These are phyloP conservation scores for Sebastes matsubarae DNA, from an alignment of 2,797 vertebrate genomes.

Conservation along the genomic window DNA sequence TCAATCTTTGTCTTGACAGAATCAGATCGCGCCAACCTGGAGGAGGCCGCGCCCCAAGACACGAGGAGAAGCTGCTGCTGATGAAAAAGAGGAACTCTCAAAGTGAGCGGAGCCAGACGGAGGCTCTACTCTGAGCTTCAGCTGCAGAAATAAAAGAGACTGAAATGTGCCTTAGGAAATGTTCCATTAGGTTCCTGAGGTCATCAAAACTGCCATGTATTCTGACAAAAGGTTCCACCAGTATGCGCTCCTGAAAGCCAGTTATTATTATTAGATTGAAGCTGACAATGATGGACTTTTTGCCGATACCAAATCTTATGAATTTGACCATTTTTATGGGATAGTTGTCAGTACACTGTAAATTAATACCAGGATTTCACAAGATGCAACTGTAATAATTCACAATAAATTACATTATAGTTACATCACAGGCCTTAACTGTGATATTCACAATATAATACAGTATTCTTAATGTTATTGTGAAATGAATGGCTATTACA, in stretches of 20 bases:
- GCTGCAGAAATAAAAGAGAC: neutral
- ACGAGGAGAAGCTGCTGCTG: constrained; percentile 71
- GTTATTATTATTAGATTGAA: neutral
- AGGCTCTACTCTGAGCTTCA: neutral
- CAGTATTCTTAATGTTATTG: too few species aligned
- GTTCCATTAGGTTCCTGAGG: neutral
- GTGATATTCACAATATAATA: too few species aligned
- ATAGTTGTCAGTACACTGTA: neutral
- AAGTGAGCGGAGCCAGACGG: neutral
- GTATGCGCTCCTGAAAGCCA: neutral
- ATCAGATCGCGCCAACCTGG: constrained; percentile 51
- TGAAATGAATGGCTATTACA: too few species aligned
- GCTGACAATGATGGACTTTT: neutral
- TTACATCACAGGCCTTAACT: too few species aligned
- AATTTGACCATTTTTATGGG: neutral
- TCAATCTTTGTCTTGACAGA: constrained; percentile 33
- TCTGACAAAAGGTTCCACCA: neutral
- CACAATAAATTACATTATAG: too few species aligned
- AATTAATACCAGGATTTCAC: too few species aligned
- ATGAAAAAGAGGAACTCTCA: constrained; percentile 2
- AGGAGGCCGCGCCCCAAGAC: constrained; percentile 26
- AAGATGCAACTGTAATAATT: too few species aligned
- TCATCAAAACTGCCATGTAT: neutral
- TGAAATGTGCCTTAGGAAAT: constrained; percentile 15
- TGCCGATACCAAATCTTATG: neutral